Base-by-base conservation (phyloP, 2,113 vertebrate genomes). In the Embiotoca jacksoni region DNA sequence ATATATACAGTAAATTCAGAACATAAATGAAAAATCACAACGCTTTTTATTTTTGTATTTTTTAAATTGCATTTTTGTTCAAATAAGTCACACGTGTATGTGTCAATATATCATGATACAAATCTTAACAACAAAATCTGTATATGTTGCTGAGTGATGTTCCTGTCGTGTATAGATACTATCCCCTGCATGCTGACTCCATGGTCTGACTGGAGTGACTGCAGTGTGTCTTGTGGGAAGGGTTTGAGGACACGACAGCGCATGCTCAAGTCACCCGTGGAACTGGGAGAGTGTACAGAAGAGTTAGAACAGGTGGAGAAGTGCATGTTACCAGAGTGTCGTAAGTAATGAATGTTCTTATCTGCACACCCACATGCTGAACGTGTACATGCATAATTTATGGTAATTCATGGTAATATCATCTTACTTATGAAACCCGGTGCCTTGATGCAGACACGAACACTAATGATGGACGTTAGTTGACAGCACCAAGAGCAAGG, bases 191-290 rank as follows among this genome's bases (percentile, higher is more conserved):
- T 99, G 86, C 93, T 99, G 73, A 98, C 97, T 11, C 95, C 94
- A 0, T 99, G 98, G 98, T 99, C 97, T 0, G 98, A 99, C 69
- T 99, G 98, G 98, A 99, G 97, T 0, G 98, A 99, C 89, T 99
- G 98, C 91, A 99, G 98, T 0, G 97, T 99, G 15, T 98, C 96
- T 0, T 99, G 98, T 6, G 98, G 98, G 41, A 99, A 99, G 79
- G 98, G 98, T 32, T 83, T 94, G 86, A 87, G 98, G 46, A 97
- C 95, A 13, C 91, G 98, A 14, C 97, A 98, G 65, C 95, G 98
- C 55, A 94, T 95, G 88, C 96, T 99, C 39, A 99, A 99, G 89
- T 99, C 98, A 52, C 96, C 97, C 0, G 96, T 96, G 2, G 98
- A 99, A 88, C 96, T 99, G 1, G 98, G 98, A 31, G 98, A 99